Conservation (phyloP, 2,113 vertebrate genomes). For the Gambusia holbrooki region DNA sequence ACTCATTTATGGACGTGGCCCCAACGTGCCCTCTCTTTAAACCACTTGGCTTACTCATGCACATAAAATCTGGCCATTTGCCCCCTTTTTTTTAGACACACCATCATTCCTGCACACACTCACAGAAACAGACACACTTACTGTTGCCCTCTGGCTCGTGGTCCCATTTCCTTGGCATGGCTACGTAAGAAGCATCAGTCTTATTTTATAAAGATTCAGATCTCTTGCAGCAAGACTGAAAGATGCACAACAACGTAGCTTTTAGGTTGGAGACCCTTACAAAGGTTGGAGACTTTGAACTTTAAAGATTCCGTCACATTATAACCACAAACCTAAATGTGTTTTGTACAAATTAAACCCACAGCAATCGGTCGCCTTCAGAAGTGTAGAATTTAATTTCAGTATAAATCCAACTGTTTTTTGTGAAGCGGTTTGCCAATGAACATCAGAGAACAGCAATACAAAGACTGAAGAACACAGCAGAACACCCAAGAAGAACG, state of each 20-base stretch:
- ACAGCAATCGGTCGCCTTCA: no score
- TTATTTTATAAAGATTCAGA: constrained; percentile 13
- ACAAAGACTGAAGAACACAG: no score
- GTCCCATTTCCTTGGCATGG: constrained; percentile 1
- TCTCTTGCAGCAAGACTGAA: constrained; percentile 29
- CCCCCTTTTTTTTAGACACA: constrained; percentile 18
- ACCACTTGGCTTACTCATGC: constrained; percentile 43
- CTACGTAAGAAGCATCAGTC: background rate
- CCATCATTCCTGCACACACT: constrained; percentile 5
- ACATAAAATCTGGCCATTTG: constrained; percentile 49
- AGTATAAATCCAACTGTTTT: no score
- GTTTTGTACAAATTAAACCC: no score
- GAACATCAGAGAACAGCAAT: no score
- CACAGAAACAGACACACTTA: constrained; percentile 21
- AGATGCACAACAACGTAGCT: constrained; percentile 11
- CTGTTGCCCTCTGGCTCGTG: constrained; percentile 31
- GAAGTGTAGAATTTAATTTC: no score
- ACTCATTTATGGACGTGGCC: constrained; percentile 65
- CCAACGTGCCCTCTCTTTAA: constrained; percentile 56
- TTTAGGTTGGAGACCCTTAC: background rate
- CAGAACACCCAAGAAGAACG: no score
- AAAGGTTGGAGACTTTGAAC: background rate
- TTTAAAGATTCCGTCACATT: background rate
- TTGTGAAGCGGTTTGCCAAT: no score
- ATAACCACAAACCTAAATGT: no score